A percentile compares a stretch with the other conserved stretches of the same genome.
Conservation (phyloP, 1,140 invertebrate species). For the Nasonia vitripennis region DNA sequence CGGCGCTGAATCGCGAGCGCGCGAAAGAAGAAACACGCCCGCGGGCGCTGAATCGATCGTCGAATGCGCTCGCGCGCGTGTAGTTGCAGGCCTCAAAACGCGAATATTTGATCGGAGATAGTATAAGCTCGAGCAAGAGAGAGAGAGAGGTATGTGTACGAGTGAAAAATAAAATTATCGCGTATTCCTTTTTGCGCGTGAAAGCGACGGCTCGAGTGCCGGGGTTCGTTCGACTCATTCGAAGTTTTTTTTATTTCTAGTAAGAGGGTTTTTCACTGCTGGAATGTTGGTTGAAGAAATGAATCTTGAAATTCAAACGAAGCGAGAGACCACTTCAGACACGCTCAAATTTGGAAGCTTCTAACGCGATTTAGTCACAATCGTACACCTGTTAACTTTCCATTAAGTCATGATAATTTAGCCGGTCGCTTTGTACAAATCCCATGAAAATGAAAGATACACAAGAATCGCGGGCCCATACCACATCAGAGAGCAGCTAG, state of each 20-base stretch:
- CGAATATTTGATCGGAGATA: conserved; percentile 26
- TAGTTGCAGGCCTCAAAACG: neutral
- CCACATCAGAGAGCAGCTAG: too few relatives aligned
- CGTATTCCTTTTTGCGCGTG: neutral
- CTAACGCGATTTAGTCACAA: neutral
- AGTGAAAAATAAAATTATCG: conserved; percentile 27
- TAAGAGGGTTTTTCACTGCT: neutral
- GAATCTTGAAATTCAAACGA: too few relatives aligned
- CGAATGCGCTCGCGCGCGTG: neutral
- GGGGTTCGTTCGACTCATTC: neutral
- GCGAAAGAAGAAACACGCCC: conserved; percentile 15
- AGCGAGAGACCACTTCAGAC: too few relatives aligned
- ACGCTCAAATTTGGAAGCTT: too few relatives aligned
- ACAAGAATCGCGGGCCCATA: neutral
- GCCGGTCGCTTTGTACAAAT: neutral
- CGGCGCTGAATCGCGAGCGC: neutral
- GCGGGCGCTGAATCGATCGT: conserved; percentile 25
- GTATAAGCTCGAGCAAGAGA: neutral
- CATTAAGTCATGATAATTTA: conserved; percentile 36
- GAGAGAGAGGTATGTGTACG: neutral
- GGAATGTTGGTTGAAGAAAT: neutral
- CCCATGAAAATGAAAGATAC: conserved; percentile 45
- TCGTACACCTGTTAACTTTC: conserved; percentile 38
- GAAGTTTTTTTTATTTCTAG: neutral
- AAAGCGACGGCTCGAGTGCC: neutral